Percentiles rank a stretch among this genome's conserved stretches.
These are phyloP conservation scores for Leptinotarsa juncta DNA, from an alignment of 2,888 invertebrate species.

Conservation along the genomic window DNA sequence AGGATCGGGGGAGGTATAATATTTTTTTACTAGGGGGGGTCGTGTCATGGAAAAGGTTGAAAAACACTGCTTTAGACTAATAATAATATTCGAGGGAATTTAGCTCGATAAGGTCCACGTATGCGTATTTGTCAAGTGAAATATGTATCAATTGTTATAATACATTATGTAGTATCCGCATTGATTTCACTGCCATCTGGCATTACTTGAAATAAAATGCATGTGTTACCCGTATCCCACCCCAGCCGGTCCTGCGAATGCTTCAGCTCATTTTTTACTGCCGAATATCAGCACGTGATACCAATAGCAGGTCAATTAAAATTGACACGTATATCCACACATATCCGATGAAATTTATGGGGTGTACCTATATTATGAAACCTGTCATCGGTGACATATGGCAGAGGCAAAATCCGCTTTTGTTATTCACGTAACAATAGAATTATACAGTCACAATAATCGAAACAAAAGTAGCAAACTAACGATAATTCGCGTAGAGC, in stretches of 20 bases:
- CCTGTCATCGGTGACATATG: neutral
- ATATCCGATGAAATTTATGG: conserved; percentile 7
- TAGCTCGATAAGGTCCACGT: no score
- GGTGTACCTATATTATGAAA: neutral
- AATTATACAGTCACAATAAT: neutral
- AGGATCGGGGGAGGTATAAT: no score
- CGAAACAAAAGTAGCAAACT: no score
- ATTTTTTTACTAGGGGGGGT: no score
- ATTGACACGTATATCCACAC: neutral
- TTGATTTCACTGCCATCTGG: no score
- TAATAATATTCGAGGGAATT: no score
- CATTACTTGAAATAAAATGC: neutral
- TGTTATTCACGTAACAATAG: neutral
- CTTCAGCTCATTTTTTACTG: neutral
- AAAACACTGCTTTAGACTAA: no score
- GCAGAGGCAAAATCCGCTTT: neutral
- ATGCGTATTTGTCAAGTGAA: no score
- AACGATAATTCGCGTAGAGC: no score
- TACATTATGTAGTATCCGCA: no score
- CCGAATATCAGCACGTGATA: conserved; percentile 2
- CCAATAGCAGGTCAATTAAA: neutral
- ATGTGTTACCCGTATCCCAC: neutral
- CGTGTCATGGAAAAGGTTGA: no score
- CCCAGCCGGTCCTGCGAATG: neutral
- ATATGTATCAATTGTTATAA: no score